Conservation (phyloP, 2,888 invertebrate genomes). For the Synergus itoensis region DNA sequence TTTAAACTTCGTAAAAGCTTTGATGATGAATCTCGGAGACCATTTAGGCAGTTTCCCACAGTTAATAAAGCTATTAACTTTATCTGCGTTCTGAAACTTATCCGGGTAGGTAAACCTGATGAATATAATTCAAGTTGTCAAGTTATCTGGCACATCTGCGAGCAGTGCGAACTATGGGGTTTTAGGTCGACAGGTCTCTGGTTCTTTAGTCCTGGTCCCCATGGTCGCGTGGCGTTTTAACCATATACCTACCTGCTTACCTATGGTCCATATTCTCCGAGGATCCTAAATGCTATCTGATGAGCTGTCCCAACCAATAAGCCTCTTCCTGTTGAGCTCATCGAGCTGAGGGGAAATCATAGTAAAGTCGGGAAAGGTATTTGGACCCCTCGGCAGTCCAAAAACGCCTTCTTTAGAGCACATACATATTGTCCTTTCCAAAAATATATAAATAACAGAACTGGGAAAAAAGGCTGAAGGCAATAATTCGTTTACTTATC, state of each 20-base stretch:
- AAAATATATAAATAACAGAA: not conserved
- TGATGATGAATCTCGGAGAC: not conserved
- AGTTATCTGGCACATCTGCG: slow-evolving; percentile 63
- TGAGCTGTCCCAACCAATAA: slow-evolving; percentile 71
- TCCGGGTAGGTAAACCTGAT: slow-evolving; percentile 57
- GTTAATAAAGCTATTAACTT: slow-evolving; percentile 76
- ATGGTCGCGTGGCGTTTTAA: slow-evolving; percentile 74
- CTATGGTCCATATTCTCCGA: slow-evolving; percentile 56
- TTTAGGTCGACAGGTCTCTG: slow-evolving; percentile 70
- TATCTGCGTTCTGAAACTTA: slow-evolving; percentile 66
- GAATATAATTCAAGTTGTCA: slow-evolving; percentile 47
- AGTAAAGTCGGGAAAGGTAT: slow-evolving; percentile 10
- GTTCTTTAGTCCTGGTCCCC: slow-evolving; percentile 57
- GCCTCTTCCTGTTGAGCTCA: slow-evolving; percentile 46
- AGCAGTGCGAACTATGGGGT: slow-evolving; percentile 67
- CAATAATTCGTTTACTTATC: not conserved
- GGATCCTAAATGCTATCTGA: slow-evolving; percentile 72
- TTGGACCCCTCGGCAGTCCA: slow-evolving; percentile 16
- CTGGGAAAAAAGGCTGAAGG: not conserved
- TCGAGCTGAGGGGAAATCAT: not conserved
- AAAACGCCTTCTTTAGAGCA: not conserved
- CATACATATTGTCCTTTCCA: slow-evolving; percentile 9
- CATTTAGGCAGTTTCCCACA: slow-evolving; percentile 68
- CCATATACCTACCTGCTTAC: slow-evolving; percentile 57
- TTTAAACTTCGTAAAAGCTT: not conserved